Base-by-base conservation (phyloP, 2,797 vertebrate genomes). In the Pangasius sanitwongsei region DNA sequence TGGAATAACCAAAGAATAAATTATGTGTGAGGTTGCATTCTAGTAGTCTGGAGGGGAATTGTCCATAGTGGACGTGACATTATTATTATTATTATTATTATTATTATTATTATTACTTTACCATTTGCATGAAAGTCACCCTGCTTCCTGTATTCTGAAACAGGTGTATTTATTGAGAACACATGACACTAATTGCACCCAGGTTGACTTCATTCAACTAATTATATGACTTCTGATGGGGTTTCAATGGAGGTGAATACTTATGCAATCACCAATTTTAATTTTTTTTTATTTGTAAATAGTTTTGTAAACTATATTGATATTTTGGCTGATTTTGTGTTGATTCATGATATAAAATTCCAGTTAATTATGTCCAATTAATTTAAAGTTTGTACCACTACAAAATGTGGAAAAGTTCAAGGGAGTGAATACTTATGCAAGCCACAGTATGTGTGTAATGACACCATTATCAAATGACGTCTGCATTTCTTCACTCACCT, bases 401-500 rank as follows among this genome's bases (percentile, higher is more conserved):
- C 50, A 78, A 78, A 78, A 55, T 34, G 50, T 20, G 16, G 3
- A 53, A 78, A 31, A 34, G n/a, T 34, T 37, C n/a, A 34, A 80
- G n/a, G 31, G n/a, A 34, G 50, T 80, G n/a, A 55, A 81, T 55
- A 81, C 7, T 31, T 78, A 53, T 78, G n/a, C 50, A 34, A 81
- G n/a, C 20, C 55, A 34, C 59, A 57, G 83, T 37, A 65, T 50
- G 61, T 88, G 9, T 57, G 59, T 67, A 86, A 80, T 74, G 61
- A 25, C 55, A 61, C 15, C 31, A 86, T 82, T 63, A 75, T 85
- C 31, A 70, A 80, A 84, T 41, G 48, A 87, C 78, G 59, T 83
- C 55, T 82, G 55, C 12, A 63, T 89, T 84, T 86, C 31, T 85
- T 86, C 80, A 41, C 88, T 89, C 59, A 75, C 86, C 57, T 89